Evolutionary conservation across 2,113 vertebrate species (phyloP).

Genomic region (Grus americana): DNA sequence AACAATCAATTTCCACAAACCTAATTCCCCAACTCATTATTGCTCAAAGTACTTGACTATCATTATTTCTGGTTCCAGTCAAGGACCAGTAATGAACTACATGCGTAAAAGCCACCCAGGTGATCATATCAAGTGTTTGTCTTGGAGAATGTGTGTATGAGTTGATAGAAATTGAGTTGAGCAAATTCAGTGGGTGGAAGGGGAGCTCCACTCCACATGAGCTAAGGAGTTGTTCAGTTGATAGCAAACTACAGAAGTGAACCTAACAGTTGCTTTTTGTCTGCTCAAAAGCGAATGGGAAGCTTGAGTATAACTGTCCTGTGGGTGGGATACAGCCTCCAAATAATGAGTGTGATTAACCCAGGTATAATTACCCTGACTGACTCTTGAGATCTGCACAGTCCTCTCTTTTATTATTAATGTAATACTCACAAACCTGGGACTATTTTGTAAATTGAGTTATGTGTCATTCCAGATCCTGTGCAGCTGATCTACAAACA

Average conservation of each 20-base stretch:
- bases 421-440: neutral
- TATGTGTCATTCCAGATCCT: neutral
- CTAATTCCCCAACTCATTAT: fast-evolving
- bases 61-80: neutral
- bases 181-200: neutral
- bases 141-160: neutral
- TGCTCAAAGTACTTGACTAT: neutral
- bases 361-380: neutral
- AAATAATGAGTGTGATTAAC: neutral
- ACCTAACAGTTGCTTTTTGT: neutral
- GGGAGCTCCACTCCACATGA: neutral
- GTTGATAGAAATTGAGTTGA: neutral
- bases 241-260: neutral
- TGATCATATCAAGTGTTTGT: neutral
- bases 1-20: neutral
- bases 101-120: neutral
- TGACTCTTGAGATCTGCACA: neutral
- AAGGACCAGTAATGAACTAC: neutral
- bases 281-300: neutral
- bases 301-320: neutral
- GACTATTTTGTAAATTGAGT: neutral
- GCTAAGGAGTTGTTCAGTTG: neutral
- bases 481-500: neutral
- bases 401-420: neutral
- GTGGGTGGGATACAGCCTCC: neutral